phyloP scores from a whole-genome alignment of 1,140 invertebrate genomes.

The Drosophila ercepeae region DNA sequence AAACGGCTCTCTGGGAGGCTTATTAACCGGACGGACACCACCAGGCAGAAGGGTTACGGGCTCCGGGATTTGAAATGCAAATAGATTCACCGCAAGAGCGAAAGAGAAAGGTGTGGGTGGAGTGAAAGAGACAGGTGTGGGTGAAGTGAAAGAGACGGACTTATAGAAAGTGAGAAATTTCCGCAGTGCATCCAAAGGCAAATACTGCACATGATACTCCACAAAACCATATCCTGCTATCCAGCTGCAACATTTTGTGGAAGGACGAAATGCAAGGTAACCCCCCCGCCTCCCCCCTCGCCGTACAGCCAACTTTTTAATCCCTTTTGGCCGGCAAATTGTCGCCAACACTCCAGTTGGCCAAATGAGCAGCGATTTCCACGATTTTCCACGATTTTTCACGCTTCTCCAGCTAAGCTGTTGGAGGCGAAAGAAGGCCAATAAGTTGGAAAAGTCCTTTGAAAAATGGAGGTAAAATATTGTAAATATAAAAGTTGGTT shows the following conservation, averaged over 20 bases:
- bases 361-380: conserved; percentile 16
- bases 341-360: conserved; percentile 38
- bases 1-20: conserved; percentile 21
- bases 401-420: conserved; percentile 15
- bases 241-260: too few species aligned
- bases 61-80: conserved; percentile 71
- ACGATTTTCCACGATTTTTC: conserved; percentile 15
- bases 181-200: conserved; percentile 29
- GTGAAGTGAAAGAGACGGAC: conserved; percentile 10
- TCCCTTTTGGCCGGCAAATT: conserved; percentile 73
- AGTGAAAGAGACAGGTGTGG: conserved; percentile 6
- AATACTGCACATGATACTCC: conserved; percentile 23
- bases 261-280: conserved; percentile 68
- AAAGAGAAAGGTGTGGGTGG: conserved; percentile 8
- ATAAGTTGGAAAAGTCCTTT: conserved; percentile 35
- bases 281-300: neutral
- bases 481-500: conserved; percentile 7
- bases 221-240: too few species aligned
- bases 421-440: neutral
- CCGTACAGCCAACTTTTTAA: conserved; percentile 67
- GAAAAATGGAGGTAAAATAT: conserved; percentile 2
- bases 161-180: conserved; percentile 63
- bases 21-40: conserved; percentile 46
- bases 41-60: neutral
- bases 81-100: conserved; percentile 40